Evolutionary conservation across 2,113 vertebrate species (phyloP).

Genomic region (Merops nubicus): DNA sequence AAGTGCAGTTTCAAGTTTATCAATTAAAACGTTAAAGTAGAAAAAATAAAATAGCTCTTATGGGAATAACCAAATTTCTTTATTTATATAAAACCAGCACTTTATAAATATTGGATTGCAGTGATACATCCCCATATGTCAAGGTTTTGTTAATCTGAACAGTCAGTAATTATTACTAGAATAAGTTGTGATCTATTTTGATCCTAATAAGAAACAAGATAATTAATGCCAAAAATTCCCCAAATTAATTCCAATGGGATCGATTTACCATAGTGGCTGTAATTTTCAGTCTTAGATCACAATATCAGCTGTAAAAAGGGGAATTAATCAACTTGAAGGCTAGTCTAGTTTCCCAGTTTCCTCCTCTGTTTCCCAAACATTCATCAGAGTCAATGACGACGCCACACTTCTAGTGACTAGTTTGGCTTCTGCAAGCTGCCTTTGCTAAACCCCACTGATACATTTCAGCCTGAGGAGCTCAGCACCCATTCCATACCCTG

Average conservation of each 20-base stretch:
- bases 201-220: background rate
- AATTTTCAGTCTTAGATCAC: background rate
- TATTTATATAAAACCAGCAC: background rate
- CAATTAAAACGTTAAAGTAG: background rate
- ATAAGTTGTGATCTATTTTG: conserved; percentile 8
- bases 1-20: background rate
- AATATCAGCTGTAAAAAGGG: background rate
- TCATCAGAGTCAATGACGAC: background rate
- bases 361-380: background rate
- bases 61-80: background rate
- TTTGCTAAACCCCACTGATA: background rate
- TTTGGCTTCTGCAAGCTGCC: background rate
- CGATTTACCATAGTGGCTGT: background rate
- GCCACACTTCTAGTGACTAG: background rate
- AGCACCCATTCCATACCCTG: background rate
- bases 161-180: background rate
- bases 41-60: background rate
- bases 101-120: conserved; percentile 1
- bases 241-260: background rate
- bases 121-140: background rate
- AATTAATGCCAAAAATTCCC: background rate
- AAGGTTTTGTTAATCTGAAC: background rate
- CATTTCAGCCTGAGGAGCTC: background rate
- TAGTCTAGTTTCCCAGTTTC: background rate
- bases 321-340: background rate